Evolutionary conservation across 1,140 invertebrate species (phyloP).

Genomic region (Heliconius hermathena): DNA sequence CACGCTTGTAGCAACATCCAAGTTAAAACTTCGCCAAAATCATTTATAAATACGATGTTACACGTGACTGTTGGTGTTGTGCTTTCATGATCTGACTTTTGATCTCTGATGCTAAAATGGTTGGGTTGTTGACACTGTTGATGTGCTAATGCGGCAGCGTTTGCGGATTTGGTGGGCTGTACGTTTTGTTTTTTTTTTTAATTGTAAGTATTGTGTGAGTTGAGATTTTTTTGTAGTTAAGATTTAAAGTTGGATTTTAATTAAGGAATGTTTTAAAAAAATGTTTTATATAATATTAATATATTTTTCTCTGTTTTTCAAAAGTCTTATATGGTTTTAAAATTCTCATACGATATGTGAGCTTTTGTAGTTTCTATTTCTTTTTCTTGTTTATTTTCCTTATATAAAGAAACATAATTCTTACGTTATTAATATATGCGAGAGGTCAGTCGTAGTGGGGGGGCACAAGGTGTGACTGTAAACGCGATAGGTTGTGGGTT

Average conservation of each 20-base stretch:
- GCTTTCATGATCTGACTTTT: neutral
- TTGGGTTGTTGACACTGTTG: constrained; percentile 4
- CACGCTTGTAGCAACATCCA: constrained; percentile 17
- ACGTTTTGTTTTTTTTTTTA: neutral
- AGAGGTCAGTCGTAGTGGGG: too few relatives aligned
- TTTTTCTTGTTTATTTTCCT: too few relatives aligned
- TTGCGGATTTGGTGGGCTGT: constrained; percentile 1
- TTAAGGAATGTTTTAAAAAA: neutral
- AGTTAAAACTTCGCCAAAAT: constrained; percentile 24
- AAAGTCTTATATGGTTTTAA: too few relatives aligned
- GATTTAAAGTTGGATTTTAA: neutral
- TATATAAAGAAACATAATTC: too few relatives aligned
- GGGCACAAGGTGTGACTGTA: too few relatives aligned
- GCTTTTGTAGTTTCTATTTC: too few relatives aligned
- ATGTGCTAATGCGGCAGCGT: constrained; percentile 31
- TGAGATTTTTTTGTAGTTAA: neutral
- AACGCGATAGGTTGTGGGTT: too few relatives aligned
- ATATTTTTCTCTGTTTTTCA: too few relatives aligned
- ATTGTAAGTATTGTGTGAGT: neutral
- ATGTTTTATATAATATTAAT: too few relatives aligned
- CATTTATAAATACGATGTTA: neutral
- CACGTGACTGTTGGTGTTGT: constrained; percentile 2
- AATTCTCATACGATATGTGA: too few relatives aligned
- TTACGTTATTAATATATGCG: too few relatives aligned
- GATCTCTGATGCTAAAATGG: constrained; percentile 4